These are phyloP conservation scores for Carassius gibelio DNA, from an alignment of 2,113 vertebrate species.

Conservation along the genomic window DNA sequence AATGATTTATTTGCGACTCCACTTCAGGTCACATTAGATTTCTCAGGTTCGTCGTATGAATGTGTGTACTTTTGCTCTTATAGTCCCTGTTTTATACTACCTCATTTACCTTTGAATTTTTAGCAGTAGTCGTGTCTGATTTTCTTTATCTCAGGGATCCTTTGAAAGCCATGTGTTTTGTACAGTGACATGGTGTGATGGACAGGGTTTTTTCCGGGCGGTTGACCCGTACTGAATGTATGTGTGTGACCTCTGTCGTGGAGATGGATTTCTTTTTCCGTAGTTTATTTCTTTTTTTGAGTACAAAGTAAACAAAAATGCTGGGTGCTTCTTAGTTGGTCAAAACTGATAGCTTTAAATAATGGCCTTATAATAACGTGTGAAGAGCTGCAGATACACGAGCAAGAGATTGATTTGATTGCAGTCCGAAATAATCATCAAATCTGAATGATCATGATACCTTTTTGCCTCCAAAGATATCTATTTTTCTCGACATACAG, in stretches of 20 bases:
- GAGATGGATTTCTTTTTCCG: slow-evolving; percentile 38
- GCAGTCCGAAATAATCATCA: slow-evolving; percentile 68
- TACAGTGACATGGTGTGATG: slow-evolving; percentile 75
- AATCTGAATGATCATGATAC: slow-evolving; percentile 41
- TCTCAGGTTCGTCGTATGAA: slow-evolving; percentile 41
- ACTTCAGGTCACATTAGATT: neutral
- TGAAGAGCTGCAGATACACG: slow-evolving; percentile 45
- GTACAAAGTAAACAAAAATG: slow-evolving; percentile 64
- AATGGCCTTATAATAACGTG: slow-evolving; percentile 69
- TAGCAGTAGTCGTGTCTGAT: slow-evolving; percentile 64
- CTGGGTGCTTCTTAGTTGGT: slow-evolving; percentile 55
- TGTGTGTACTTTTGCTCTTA: slow-evolving; percentile 72
- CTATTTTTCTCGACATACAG: slow-evolving; percentile 71
- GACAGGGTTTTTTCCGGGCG: slow-evolving; percentile 91
- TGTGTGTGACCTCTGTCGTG: slow-evolving; percentile 61
- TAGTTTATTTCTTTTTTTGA: slow-evolving; percentile 56
- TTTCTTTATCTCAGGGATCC: slow-evolving; percentile 95
- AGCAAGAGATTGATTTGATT: slow-evolving; percentile 11
- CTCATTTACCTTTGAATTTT: slow-evolving; percentile 66
- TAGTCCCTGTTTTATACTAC: slow-evolving; percentile 95
- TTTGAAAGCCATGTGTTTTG: slow-evolving; percentile 80
- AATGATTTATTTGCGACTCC: neutral
- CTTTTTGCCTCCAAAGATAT: slow-evolving; percentile 64
- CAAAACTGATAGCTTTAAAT: slow-evolving; percentile 68
- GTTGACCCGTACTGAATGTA: slow-evolving; percentile 72